Evolutionary conservation across 2,797 vertebrate species (phyloP).

Genomic region (Myripristis jacobus): DNA sequence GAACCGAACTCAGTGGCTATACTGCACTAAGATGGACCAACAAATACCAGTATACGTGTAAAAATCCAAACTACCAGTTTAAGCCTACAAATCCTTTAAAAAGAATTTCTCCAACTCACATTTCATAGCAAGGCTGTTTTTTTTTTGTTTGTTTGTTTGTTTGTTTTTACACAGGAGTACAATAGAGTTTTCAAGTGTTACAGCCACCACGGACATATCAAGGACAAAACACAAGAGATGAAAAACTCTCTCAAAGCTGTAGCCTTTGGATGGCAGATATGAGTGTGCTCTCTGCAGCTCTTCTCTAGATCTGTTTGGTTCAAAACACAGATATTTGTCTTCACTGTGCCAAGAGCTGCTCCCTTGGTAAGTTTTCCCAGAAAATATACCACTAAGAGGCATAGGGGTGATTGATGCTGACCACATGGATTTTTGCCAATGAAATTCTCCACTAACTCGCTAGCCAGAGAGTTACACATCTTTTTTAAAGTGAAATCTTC

Average conservation of each 20-base stretch:
- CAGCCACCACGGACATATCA: not conserved
- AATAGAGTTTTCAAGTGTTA: not conserved
- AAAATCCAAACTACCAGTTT: too few species aligned
- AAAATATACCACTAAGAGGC: slow-evolving; percentile 15
- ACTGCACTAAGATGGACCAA: too few species aligned
- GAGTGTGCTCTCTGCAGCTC: not conserved
- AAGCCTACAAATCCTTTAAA: too few species aligned
- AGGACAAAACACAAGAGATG: not conserved
- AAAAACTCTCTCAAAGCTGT: not conserved
- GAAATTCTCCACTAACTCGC: not conserved
- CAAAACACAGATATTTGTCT: slow-evolving; percentile 21
- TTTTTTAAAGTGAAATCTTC: slow-evolving; percentile 49
- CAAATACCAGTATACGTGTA: too few species aligned
- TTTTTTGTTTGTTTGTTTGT: too few species aligned
- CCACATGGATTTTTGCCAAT: not conserved
- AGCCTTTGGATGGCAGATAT: not conserved
- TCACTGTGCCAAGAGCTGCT: slow-evolving; percentile 25
- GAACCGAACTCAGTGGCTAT: too few species aligned
- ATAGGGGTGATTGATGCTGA: slow-evolving; percentile 6
- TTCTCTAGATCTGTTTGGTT: not conserved
- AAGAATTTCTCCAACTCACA: not conserved
- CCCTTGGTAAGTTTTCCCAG: slow-evolving; percentile 25
- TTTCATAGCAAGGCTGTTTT: not conserved
- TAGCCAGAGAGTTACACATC: not conserved
- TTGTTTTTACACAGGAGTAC: not conserved